phyloP scores from a whole-genome alignment of 2,888 invertebrate genomes.

The Lithophane semibrunnea region DNA sequence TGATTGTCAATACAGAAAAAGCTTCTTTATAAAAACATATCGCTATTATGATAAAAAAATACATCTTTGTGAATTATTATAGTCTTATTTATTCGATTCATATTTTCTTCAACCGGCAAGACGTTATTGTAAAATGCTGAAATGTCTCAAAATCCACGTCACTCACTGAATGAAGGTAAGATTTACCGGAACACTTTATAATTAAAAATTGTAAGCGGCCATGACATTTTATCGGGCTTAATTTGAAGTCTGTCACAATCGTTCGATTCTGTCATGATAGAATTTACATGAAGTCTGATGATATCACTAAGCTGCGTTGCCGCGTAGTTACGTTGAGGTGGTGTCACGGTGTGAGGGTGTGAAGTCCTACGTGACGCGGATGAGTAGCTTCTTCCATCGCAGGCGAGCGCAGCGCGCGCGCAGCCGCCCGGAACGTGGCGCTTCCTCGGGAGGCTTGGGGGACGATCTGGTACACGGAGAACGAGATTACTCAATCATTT shows the following conservation, averaged over 20 bases:
- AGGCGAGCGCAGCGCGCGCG: conserved; percentile 67
- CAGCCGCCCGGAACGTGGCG: conserved; percentile 46
- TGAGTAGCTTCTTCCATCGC: conserved; percentile 77
- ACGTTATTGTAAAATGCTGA: conserved; percentile 1
- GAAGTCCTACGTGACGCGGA: conserved; percentile 69
- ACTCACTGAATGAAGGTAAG: not conserved
- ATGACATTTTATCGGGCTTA: not conserved
- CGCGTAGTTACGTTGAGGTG: conserved; percentile 15
- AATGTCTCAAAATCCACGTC: not conserved
- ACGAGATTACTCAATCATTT: no score
- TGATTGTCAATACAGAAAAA: conserved; percentile 31
- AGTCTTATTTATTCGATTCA: conserved; percentile 34
- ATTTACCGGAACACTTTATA: not conserved
- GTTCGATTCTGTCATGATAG: not conserved
- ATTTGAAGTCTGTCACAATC: conserved; percentile 15
- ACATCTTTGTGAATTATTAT: conserved; percentile 26
- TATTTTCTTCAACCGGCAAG: conserved; percentile 12
- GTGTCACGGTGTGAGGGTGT: not conserved
- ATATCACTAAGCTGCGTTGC: conserved; percentile 4
- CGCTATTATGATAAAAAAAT: conserved; percentile 38
- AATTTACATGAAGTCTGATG: conserved; percentile 14
- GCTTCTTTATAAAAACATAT: conserved; percentile 29
- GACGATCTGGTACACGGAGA: conserved; percentile 64
- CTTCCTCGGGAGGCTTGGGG: conserved; percentile 63
- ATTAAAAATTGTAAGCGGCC: not conserved